Conservation (phyloP, 2,797 vertebrate species). For the Poecilia picta region DNA sequence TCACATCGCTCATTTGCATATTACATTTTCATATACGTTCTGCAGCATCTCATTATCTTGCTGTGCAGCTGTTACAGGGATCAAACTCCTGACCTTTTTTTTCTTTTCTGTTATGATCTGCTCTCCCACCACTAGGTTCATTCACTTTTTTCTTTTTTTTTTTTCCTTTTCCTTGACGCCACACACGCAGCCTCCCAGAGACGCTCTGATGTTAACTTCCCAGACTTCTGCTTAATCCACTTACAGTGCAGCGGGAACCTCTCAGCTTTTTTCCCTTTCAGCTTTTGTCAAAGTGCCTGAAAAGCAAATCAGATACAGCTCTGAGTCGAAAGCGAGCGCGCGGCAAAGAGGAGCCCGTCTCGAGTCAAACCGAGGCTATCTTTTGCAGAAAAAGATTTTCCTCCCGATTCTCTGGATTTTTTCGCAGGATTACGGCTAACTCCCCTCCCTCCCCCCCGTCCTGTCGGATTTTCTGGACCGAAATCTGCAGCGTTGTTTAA, state of each 20-base stretch:
- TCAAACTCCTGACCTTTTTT: slow-evolving; percentile 61
- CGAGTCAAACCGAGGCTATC: slow-evolving; percentile 26
- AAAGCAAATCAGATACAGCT: slow-evolving; percentile 64
- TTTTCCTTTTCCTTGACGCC: background rate
- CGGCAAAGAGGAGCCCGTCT: slow-evolving; percentile 10
- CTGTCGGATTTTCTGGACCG: slow-evolving; percentile 30
- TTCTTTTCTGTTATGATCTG: slow-evolving; percentile 33
- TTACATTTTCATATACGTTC: slow-evolving; percentile 66
- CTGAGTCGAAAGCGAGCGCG: slow-evolving; percentile 11
- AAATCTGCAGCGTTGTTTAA: slow-evolving; percentile 61
- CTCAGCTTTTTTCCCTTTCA: slow-evolving; percentile 39
- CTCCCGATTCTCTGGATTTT: slow-evolving; percentile 23
- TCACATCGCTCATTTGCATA: slow-evolving; percentile 69
- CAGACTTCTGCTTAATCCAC: slow-evolving; percentile 69
- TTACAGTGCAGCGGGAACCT: slow-evolving; percentile 47
- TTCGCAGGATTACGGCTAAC: slow-evolving; percentile 26
- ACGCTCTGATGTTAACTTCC: slow-evolving; percentile 57
- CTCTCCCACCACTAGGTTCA: slow-evolving; percentile 45
- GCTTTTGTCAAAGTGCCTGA: slow-evolving; percentile 53
- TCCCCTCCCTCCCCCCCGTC: slow-evolving; percentile 10
- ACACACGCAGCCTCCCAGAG: background rate
- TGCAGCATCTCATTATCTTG: slow-evolving; percentile 62
- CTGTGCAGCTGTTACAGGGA: slow-evolving; percentile 59
- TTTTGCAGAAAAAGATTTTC: slow-evolving; percentile 47
- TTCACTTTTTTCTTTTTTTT: slow-evolving; percentile 18